Evolutionary conservation across 2,113 vertebrate species (phyloP).

Genomic region (Gopherus evgoodei): DNA sequence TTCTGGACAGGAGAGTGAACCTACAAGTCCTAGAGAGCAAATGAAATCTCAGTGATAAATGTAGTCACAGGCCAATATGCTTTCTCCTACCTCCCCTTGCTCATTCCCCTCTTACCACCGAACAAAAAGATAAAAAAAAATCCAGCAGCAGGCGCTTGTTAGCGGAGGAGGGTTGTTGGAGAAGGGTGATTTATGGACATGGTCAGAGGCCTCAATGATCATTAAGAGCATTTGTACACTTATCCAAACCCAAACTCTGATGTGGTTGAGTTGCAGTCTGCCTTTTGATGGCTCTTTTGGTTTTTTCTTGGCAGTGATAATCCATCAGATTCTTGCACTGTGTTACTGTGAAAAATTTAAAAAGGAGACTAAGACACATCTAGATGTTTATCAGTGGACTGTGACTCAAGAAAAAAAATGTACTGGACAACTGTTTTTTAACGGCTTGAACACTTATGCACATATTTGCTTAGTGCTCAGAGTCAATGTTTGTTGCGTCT

Average conservation of each 20-base stretch:
- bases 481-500: slow-evolving; percentile 67
- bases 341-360: neutral
- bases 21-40: neutral
- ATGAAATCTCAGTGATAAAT: rapidly evolving
- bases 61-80: rapidly evolving
- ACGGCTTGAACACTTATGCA: slow-evolving; percentile 54
- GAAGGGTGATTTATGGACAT: rapidly evolving
- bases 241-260: neutral
- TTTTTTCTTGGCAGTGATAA: slow-evolving; percentile 36
- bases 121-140: neutral
- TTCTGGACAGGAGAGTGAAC: neutral
- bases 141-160: neutral
- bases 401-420: slow-evolving; percentile 51
- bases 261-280: slow-evolving; percentile 1
- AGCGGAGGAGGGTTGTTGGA: neutral
- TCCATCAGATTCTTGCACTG: neutral
- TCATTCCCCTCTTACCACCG: rapidly evolving
- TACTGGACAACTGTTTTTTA: slow-evolving; percentile 70
- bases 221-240: rapidly evolving
- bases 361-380: slow-evolving; percentile 28
- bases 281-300: neutral
- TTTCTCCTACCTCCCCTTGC: neutral
- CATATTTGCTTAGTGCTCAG: slow-evolving; percentile 53
- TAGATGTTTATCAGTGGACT: slow-evolving; percentile 52
- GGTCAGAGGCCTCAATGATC: rapidly evolving